phyloP scores from a whole-genome alignment of 2,113 vertebrate species.

The Rhynchomys soricoides region DNA sequence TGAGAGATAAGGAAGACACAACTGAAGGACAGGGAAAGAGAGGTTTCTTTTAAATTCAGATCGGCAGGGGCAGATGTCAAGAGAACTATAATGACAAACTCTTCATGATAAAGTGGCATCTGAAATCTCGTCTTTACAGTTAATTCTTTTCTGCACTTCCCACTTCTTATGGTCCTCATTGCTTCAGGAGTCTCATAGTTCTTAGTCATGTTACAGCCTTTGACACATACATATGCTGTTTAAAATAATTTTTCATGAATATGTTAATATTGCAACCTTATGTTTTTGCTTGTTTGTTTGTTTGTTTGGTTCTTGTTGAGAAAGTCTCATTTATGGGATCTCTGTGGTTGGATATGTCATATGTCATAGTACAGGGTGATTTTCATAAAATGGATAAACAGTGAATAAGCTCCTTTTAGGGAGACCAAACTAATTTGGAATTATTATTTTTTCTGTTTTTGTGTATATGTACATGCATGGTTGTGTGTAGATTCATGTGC shows the following conservation, averaged over 20 bases:
- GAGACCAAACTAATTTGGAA: background rate
- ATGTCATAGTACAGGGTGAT: background rate
- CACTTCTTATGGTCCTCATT: background rate
- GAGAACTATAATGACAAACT: background rate
- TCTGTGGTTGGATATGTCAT: background rate
- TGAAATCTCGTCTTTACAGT: background rate
- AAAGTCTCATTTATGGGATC: background rate
- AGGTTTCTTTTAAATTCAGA: background rate
- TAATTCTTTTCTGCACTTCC: background rate
- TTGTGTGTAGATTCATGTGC: background rate
- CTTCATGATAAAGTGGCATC: background rate
- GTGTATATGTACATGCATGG: background rate
- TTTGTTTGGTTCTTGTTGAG: background rate
- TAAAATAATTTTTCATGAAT: conserved; percentile 40
- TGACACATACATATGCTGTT: background rate
- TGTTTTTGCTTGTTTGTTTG: background rate
- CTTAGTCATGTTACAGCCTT: background rate
- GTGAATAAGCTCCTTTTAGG: background rate
- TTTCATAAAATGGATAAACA: background rate
- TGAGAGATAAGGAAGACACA: background rate
- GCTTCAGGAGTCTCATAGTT: background rate
- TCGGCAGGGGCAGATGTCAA: background rate
- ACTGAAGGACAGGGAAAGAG: background rate
- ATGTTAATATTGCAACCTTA: background rate
- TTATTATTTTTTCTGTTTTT: background rate